These are phyloP conservation scores for Diachasma alloeum DNA, from an alignment of 1,140 invertebrate species.

Conservation along the genomic window DNA sequence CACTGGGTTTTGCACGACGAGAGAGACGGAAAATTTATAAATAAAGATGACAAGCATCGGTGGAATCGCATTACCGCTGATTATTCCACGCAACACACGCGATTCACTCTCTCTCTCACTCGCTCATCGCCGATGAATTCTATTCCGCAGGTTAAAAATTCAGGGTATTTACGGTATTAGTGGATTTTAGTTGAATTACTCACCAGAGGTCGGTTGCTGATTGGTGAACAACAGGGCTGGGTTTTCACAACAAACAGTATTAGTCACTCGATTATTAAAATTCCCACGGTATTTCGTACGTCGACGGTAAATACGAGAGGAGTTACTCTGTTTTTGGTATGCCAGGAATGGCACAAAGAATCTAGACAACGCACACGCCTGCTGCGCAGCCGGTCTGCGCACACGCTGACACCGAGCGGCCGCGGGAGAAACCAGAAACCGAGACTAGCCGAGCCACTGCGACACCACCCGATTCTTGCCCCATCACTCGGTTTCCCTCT, in stretches of 20 bases:
- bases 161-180: not conserved
- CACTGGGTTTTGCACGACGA: not conserved
- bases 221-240: not conserved
- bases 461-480: constrained; percentile 34
- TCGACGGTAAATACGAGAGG: constrained; percentile 73
- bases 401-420: constrained; percentile 75
- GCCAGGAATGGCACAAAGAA: constrained; percentile 94
- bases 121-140: not conserved
- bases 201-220: not conserved
- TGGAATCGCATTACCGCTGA: not conserved
- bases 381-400: constrained; percentile 83
- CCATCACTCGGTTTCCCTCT: not conserved
- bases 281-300: constrained; percentile 42
- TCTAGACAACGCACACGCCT: constrained; percentile 87
- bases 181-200: not conserved
- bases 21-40: not conserved
- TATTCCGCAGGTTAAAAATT: not conserved
- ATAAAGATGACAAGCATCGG: constrained; percentile 13
- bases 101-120: constrained; percentile 17
- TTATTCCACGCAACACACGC: constrained; percentile 9
- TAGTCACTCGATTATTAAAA: constrained; percentile 13
- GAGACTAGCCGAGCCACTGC: constrained; percentile 37
- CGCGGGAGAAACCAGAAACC: constrained; percentile 68
- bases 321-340: constrained; percentile 88
- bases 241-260: no score